These are phyloP conservation scores for Trinectes maculatus DNA, from an alignment of 2,113 vertebrate species.

Conservation along the genomic window DNA sequence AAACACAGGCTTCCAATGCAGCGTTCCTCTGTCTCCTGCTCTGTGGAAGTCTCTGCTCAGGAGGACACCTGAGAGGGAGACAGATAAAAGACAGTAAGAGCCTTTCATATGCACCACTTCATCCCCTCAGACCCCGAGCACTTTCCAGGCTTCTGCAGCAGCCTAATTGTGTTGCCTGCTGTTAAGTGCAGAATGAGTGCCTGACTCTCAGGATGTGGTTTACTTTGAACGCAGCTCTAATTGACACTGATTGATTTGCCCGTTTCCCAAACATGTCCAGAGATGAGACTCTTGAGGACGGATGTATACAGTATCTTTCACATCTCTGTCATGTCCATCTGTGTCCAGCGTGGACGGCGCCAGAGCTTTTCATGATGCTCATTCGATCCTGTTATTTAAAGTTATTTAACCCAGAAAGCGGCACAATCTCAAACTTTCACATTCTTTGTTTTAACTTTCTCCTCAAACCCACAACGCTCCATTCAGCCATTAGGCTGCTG, in stretches of 20 bases:
- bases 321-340: constrained; percentile 37
- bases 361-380: too few relatives aligned
- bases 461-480: constrained; percentile 1
- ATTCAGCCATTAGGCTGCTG: constrained; percentile 59
- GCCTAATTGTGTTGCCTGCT: constrained; percentile 75
- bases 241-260: constrained; percentile 84
- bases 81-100: constrained; percentile 66
- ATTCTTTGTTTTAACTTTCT: constrained; percentile 33
- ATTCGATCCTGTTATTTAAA: too few relatives aligned
- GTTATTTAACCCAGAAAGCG: constrained; percentile 26
- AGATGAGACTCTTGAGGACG: constrained; percentile 55
- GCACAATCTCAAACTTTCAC: constrained; percentile 16
- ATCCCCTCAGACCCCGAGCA: constrained; percentile 61
- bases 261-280: constrained; percentile 71
- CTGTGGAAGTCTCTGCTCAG: constrained; percentile 49
- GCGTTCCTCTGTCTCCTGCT: constrained; percentile 43
- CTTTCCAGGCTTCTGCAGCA: constrained; percentile 64
- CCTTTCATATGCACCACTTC: constrained; percentile 58
- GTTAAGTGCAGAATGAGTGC: constrained; percentile 67
- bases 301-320: constrained; percentile 45
- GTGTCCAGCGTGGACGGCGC: constrained; percentile 21
- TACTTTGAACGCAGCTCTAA: constrained; percentile 78
- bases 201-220: constrained; percentile 78
- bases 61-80: constrained; percentile 59
- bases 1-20: constrained; percentile 41